Conservation (phyloP, 1,140 invertebrate genomes). For the Caerostris extrusa region DNA sequence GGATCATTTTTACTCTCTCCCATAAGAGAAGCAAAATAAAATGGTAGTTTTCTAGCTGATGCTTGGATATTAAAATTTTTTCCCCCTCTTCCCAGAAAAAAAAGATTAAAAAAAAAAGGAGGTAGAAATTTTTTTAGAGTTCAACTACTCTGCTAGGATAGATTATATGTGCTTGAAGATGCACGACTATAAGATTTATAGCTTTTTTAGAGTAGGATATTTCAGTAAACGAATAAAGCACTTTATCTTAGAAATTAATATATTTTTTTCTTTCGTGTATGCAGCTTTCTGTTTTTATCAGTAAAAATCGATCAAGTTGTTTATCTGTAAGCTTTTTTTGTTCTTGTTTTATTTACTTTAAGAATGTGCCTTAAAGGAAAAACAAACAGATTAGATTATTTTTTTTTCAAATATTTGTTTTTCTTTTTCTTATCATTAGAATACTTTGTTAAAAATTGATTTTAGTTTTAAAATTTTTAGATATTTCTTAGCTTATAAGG, state of each 20-base stretch:
- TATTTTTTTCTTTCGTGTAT: not conserved
- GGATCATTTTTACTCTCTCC: conserved; percentile 21
- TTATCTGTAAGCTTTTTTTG: conserved; percentile 8
- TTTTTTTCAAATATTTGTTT: not conserved
- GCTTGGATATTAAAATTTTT: conserved; percentile 12
- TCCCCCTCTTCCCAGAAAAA: not conserved
- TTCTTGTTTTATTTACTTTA: conserved; percentile 15
- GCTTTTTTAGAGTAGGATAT: conserved; percentile 6
- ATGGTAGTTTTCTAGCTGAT: not conserved
- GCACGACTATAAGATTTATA: conserved; percentile 14
- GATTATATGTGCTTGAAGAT: conserved; percentile 2
- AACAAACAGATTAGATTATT: not conserved
- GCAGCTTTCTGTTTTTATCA: not conserved
- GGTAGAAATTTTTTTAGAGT: not conserved
- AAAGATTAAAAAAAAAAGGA: not conserved
- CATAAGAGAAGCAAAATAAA: conserved; percentile 3
- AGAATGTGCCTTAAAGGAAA: not conserved
- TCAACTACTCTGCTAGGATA: not conserved
- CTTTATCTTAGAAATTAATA: conserved; percentile 53
- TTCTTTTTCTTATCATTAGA: not conserved
- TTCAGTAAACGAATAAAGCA: conserved; percentile 30
- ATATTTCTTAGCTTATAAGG: not conserved
- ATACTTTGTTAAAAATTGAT: conserved; percentile 7
- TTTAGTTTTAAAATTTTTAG: not conserved
- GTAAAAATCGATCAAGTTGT: conserved; percentile 7